Conservation (phyloP, 2,113 vertebrate genomes). For the Dasyornis broadbenti region DNA sequence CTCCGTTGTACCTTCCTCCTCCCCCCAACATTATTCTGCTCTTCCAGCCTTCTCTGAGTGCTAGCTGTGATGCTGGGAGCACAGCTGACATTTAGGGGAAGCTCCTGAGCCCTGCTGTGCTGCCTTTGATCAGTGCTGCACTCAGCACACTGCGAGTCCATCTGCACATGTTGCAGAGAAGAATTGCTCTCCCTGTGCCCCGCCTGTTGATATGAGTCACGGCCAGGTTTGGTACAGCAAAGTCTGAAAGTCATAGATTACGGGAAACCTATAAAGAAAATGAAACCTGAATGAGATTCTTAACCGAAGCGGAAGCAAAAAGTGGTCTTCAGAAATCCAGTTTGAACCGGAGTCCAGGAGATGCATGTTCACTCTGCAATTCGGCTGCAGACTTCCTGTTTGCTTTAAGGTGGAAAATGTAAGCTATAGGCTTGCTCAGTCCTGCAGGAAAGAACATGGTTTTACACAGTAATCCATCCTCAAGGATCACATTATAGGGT, state of each 20-base stretch:
- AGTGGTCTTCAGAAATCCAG: not conserved
- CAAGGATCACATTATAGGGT: not conserved
- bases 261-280: not conserved
- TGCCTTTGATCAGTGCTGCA: not conserved
- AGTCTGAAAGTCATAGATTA: not conserved
- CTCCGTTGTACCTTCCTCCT: not conserved
- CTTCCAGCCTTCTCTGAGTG: not conserved
- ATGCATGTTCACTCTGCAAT: not conserved
- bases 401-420: not conserved
- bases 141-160: not conserved
- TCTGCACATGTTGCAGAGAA: not conserved
- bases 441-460: not conserved
- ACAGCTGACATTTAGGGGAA: not conserved
- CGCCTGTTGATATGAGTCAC: not conserved
- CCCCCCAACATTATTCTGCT: not conserved
- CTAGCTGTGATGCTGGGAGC: not conserved
- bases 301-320: not conserved
- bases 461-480: not conserved
- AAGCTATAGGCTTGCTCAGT: not conserved
- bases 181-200: not conserved
- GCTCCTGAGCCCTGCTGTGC: not conserved
- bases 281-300: not conserved
- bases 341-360: not conserved
- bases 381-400: not conserved
- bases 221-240: not conserved